A percentile compares a stretch with the other conserved stretches of the same genome.
phyloP scores from a whole-genome alignment of 2,113 vertebrate species.

The Leptobrachium leishanense region DNA sequence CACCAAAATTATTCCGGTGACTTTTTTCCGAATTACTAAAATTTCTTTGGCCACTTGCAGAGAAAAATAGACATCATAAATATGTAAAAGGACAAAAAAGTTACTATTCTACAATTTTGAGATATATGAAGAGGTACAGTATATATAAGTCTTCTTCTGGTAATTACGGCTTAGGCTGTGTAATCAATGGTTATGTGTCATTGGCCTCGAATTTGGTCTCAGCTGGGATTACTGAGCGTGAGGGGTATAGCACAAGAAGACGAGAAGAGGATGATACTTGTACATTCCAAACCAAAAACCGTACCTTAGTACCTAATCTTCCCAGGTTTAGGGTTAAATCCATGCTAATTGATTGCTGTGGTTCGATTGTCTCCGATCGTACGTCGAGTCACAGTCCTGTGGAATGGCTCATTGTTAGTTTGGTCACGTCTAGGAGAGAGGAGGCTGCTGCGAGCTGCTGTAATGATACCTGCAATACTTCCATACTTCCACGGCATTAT shows the following conservation, averaged over 20 bases:
- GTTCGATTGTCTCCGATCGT: slow-evolving; percentile 8
- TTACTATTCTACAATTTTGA: too few species aligned
- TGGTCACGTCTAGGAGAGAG: slow-evolving; percentile 10
- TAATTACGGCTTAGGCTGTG: slow-evolving; percentile 23
- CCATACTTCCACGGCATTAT: not conserved
- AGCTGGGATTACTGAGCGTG: not conserved
- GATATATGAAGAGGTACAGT: too few species aligned
- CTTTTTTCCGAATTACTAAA: too few species aligned
- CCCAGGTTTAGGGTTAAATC: slow-evolving; percentile 20
- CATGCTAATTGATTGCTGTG: slow-evolving; percentile 27
- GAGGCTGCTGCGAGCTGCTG: slow-evolving; percentile 4
- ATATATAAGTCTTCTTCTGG: not conserved
- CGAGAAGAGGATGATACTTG: not conserved
- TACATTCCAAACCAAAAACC: slow-evolving; percentile 19
- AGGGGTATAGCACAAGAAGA: not conserved
- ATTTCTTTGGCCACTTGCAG: too few species aligned
- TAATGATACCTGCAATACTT: slow-evolving; percentile 1
- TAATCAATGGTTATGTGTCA: slow-evolving; percentile 21
- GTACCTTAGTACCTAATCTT: slow-evolving; percentile 16
- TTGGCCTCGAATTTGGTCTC: not conserved
- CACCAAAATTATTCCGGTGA: too few species aligned
- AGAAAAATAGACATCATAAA: too few species aligned
- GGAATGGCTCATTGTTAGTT: slow-evolving; percentile 23
- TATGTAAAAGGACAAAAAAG: too few species aligned
- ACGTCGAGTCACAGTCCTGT: not conserved